Percentiles rank a stretch among this genome's conserved stretches.
These are phyloP conservation scores for Verasper variegatus DNA, from an alignment of 2,113 vertebrate genomes.

Conservation along the genomic window DNA sequence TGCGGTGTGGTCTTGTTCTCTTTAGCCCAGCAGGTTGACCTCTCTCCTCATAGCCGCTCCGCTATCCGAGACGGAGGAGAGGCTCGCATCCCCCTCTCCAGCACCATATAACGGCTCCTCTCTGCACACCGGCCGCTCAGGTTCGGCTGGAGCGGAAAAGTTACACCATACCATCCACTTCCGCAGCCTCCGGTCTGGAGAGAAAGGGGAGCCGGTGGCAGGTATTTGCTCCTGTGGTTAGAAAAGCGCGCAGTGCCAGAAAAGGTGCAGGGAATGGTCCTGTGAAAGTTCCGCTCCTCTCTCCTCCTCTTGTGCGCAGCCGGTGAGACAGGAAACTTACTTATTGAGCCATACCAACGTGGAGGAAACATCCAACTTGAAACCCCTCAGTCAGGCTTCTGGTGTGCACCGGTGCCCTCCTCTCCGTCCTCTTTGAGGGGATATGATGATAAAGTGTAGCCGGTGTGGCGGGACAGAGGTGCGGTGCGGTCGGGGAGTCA, in stretches of 20 bases:
- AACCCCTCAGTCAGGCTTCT: neutral
- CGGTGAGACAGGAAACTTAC: constrained; percentile 56
- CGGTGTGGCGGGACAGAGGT: constrained; percentile 66
- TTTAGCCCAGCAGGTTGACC: constrained; percentile 75
- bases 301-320: constrained; percentile 13
- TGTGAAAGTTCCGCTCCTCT: constrained; percentile 70
- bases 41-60: constrained; percentile 79
- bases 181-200: neutral
- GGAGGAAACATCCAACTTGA: constrained; percentile 34
- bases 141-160: constrained; percentile 64
- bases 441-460: constrained; percentile 20
- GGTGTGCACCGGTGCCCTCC: neutral
- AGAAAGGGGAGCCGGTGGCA: constrained; percentile 14
- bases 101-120: constrained; percentile 56
- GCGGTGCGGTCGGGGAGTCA: constrained; percentile 56
- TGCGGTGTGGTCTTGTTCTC: constrained; percentile 73
- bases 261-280: constrained; percentile 23
- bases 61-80: constrained; percentile 71
- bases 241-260: constrained; percentile 25
- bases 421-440: constrained; percentile 29
- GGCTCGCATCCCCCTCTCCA: constrained; percentile 74
- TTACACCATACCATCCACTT: constrained; percentile 69
- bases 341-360: constrained; percentile 41
- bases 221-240: constrained; percentile 30
- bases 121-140: constrained; percentile 53